Evolutionary conservation across 2,797 vertebrate genomes (phyloP), one percentile per base, ranked within the genome.

Genomic region (Scolopax rusticola): DNA sequence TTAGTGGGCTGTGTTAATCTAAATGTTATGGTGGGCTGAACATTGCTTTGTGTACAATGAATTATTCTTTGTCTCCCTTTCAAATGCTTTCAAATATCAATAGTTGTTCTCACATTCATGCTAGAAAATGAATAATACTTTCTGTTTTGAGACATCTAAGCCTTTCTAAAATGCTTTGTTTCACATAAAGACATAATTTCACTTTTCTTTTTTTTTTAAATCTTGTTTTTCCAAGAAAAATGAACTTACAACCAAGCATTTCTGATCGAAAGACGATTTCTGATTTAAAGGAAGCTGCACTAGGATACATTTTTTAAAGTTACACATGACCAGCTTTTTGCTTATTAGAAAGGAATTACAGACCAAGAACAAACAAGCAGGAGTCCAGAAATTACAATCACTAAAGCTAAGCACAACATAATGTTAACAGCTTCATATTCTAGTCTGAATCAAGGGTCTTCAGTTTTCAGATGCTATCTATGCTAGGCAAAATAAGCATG

Each of bases 31-130:
- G 53, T 84, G 73, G 15, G 32, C 15, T 94, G 82, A 91, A 61
- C 24, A 43, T 65, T 77, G 47, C 38, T 78, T 79, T 19, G 1
- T 50, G 33, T 78, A 69, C 59, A 94, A 71, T 67, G 17, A 89
- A 78, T 94, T 92, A 56, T 50, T 89, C 38, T 87, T 94, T 85
- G 47, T 63, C 48, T 91, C 79, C 41, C 41, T 65, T 93, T 91
- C 63, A 89, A 75, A 73, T 1, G 5, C 23, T 92, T 91, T 87
- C 24, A 59, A 38, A 28, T 67, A 77, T 59, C n/a, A 30, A 40
- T 32, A 67, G 41, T 16, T 79, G 57, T 85, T 90, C 71, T 77
- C 51, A 43, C 15, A 33, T 76, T 61, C 2, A 1, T 85, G 38
- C 56, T 83, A 47, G 68, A 60, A 91, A 87, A 91, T 77, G 20